phyloP scores from a whole-genome alignment of 2,888 invertebrate species.

The Parelbella ahira region DNA sequence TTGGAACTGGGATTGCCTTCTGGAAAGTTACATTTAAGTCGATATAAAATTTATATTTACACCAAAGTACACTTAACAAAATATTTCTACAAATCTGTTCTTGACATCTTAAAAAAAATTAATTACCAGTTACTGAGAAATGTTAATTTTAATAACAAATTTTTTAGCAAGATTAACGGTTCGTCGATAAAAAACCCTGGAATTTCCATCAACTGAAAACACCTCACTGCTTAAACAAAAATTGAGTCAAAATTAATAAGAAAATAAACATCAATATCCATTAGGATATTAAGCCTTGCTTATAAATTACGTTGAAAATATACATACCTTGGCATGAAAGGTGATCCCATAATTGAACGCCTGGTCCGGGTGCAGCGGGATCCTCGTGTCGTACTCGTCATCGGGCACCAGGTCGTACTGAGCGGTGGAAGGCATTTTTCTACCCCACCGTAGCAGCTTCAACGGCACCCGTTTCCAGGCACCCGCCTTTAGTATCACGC shows the following conservation, averaged over 20 bases:
- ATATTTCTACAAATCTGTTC: no score
- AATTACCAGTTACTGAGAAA: no score
- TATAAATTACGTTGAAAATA: no score
- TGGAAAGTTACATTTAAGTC: conserved; percentile 6
- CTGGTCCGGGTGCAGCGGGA: conserved; percentile 98
- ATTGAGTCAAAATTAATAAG: no score
- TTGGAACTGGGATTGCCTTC: conserved; percentile 9
- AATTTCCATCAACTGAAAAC: no score
- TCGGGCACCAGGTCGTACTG: conserved; percentile 96
- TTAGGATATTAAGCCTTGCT: no score
- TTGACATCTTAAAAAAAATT: no score
- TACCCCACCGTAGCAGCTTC: conserved; percentile 69
- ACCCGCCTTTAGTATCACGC: conserved; percentile 56
- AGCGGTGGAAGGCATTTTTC: conserved; percentile 92
- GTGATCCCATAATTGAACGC: conserved; percentile 98
- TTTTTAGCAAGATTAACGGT: no score
- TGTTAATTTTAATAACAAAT: no score
- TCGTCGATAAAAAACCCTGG: no score
- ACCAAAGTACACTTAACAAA: not conserved
- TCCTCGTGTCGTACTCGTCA: conserved; percentile 97
- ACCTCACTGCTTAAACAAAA: no score
- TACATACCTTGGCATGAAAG: conserved; percentile 96
- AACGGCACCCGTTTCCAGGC: conserved; percentile 65
- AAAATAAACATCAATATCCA: no score
- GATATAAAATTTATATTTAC: conserved; percentile 1